These are phyloP conservation scores for Orycteropus afer DNA, from an alignment of 2,113 vertebrate genomes.

Conservation along the genomic window DNA sequence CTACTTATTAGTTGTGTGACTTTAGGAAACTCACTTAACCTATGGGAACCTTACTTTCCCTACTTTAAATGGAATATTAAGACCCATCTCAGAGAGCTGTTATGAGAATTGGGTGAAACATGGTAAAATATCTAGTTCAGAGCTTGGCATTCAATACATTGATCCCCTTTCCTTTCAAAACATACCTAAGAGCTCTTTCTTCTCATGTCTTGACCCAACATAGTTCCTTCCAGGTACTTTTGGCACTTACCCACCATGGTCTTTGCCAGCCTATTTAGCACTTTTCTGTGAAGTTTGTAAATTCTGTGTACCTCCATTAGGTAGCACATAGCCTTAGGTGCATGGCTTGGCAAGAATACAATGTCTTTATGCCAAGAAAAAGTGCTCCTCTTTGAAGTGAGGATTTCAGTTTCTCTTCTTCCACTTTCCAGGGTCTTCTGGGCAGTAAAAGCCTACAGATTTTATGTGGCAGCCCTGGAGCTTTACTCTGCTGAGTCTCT, in stretches of 20 bases:
- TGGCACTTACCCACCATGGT: neutral
- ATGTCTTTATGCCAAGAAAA: neutral
- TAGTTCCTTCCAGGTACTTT: neutral
- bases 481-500: neutral
- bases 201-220: neutral
- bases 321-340: neutral
- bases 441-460: neutral
- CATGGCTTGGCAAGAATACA: neutral
- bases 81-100: neutral
- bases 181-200: neutral
- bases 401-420: neutral
- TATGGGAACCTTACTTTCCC: neutral
- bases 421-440: too few species aligned
- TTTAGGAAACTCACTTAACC: neutral
- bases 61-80: neutral
- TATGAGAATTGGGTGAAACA: neutral
- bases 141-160: neutral
- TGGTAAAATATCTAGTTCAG: neutral
- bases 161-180: neutral
- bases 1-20: neutral
- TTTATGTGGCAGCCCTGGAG: neutral
- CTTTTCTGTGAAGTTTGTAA: neutral
- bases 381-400: neutral
- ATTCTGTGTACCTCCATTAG: neutral
- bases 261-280: neutral